Evolutionary conservation across 2,888 invertebrate genomes (phyloP), one percentile per base, ranked within the genome.

Genomic region (Diploptera punctata): DNA sequence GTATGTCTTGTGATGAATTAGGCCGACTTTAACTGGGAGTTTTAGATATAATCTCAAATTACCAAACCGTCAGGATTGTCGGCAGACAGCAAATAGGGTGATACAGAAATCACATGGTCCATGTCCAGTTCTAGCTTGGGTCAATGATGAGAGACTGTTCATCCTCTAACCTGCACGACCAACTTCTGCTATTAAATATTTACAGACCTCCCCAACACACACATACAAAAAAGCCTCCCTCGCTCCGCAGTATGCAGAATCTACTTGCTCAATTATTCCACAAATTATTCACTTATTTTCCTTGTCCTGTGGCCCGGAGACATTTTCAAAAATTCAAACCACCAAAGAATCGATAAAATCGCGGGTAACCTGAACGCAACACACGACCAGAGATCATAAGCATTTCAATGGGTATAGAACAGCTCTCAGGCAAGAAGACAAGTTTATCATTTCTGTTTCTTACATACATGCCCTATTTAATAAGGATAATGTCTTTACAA

Each of bases 241-340:
- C 24, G 31, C 68, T 33, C 68, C 33, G 54, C 54, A 68, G 54
- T 54, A 54, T 68, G 31, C 68, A 21, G 33, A 68, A 54, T 52
- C 54, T 54, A 24, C 68, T 19, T 68, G 18, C 52, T 68, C 68
- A 68, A 68, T 68, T 68, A 68, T 68, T 68, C 68, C 21, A 68
- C 54, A 24, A 68, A 68, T 68, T 68, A 68, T 68, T 68, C 38
- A 68, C 33, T 33, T 52, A 54, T 52, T 68, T 68, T 68, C 52
- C 52, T 68, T 68, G 68, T 68, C 31, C 52, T 38, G 24, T 68
- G 68, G 68, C 54, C 68, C 29, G 38, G 52, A 54, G 54, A 68
- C 52, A 33, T 54, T 68, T 68, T 68, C 26, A 68, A 68, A 68
- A 52, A 68, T 68, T 68, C 52, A 68, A 68, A 54, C 21, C 52